Evolutionary conservation across 2,113 vertebrate species (phyloP).

Genomic region (Abramis brama): DNA sequence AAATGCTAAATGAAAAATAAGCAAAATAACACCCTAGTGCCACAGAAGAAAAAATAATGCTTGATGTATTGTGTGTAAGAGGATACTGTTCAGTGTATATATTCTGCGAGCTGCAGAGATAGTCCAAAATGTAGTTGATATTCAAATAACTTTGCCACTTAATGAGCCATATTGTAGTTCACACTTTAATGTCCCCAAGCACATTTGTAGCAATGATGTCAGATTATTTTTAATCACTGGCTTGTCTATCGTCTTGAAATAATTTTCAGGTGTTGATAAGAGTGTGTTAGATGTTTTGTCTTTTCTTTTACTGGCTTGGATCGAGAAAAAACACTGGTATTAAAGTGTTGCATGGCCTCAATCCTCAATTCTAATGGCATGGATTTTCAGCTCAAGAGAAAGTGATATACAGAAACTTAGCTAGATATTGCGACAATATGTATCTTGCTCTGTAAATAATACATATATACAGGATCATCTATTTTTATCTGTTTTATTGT

Average conservation of each 20-base stretch:
- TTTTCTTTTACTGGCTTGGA: constrained; percentile 64
- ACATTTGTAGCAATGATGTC: constrained; percentile 59
- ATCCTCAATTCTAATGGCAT: constrained; percentile 74
- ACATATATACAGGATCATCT: constrained; percentile 39
- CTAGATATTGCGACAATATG: constrained; percentile 50
- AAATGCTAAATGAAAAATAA: constrained; percentile 17
- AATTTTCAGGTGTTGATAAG: constrained; percentile 52
- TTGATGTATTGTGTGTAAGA: constrained; percentile 27
- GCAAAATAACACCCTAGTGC: constrained; percentile 24
- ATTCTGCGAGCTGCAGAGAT: constrained; percentile 47
- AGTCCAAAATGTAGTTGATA: constrained; percentile 43
- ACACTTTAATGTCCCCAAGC: constrained; percentile 54
- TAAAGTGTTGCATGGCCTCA: constrained; percentile 76
- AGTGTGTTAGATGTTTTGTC: constrained; percentile 55
- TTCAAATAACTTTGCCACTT: constrained; percentile 51
- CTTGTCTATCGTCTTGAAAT: constrained; percentile 58
- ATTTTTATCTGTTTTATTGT: constrained; percentile 56
- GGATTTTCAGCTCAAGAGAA: constrained; percentile 65
- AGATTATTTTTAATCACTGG: constrained; percentile 45
- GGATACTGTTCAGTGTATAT: constrained; percentile 67
- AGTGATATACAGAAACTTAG: constrained; percentile 52
- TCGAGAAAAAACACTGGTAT: constrained; percentile 59
- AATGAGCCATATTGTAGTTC: constrained; percentile 60
- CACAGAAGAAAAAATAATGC: background rate
- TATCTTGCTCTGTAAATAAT: constrained; percentile 53